Percentiles rank a stretch among this genome's conserved stretches.
Evolutionary conservation across 2,797 vertebrate species (phyloP).

Genomic region (Hoplostethus atlanticus): DNA sequence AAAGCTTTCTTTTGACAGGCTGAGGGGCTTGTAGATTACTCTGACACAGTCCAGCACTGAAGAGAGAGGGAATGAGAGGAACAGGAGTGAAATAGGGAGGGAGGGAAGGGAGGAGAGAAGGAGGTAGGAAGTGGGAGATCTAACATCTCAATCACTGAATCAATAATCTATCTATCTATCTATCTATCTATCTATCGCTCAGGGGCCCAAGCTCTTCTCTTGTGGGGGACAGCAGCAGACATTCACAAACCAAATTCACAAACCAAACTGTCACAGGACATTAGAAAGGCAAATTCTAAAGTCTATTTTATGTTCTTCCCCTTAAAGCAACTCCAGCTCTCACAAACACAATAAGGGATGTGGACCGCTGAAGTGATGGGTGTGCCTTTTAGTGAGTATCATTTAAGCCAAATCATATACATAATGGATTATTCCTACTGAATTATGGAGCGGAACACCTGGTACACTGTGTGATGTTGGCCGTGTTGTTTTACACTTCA

Average conservation of each 20-base stretch:
- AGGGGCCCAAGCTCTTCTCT: neutral
- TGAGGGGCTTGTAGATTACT: conserved; percentile 35
- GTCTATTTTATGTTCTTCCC: conserved; percentile 7
- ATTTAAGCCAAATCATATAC: conserved; percentile 67
- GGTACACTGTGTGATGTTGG: conserved; percentile 49
- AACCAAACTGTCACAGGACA: neutral
- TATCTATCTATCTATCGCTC: neutral
- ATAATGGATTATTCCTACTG: conserved; percentile 72
- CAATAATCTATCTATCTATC: too few relatives aligned
- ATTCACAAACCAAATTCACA: neutral
- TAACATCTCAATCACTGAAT: neutral
- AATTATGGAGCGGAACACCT: conserved; percentile 76
- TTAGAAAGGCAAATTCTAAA: conserved; percentile 18
- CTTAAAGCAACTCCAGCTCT: conserved; percentile 10
- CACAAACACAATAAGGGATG: conserved; percentile 19
- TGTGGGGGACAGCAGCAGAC: neutral
- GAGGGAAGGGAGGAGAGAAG: neutral
- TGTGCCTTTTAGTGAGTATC: conserved; percentile 61
- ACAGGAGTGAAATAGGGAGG: neutral
- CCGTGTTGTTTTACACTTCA: conserved; percentile 46
- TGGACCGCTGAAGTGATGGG: conserved; percentile 43
- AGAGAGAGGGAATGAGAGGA: neutral
- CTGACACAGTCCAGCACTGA: conserved; percentile 1
- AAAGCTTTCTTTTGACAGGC: conserved; percentile 59
- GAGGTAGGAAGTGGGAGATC: neutral